These are phyloP conservation scores for Rhombomys opimus DNA, from an alignment of 2,113 vertebrate species.

Conservation along the genomic window DNA sequence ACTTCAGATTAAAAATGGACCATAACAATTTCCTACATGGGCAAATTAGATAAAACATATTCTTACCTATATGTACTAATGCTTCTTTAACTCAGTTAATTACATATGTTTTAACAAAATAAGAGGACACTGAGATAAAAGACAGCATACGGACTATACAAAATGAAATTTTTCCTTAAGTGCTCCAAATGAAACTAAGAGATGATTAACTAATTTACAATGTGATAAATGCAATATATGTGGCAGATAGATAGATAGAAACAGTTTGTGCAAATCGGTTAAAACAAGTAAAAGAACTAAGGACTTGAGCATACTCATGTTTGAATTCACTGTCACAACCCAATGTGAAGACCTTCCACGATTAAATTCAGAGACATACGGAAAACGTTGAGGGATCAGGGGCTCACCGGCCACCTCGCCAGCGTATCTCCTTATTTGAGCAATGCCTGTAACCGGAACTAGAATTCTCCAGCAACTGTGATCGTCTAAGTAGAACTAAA, in stretches of 20 bases:
- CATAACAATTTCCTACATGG: neutral
- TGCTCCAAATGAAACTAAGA: conserved; percentile 16
- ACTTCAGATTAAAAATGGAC: neutral
- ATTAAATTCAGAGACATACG: neutral
- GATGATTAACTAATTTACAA: conserved; percentile 1
- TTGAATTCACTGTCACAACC: neutral
- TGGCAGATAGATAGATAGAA: neutral
- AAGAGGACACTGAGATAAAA: neutral
- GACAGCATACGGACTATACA: neutral
- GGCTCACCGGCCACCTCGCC: neutral
- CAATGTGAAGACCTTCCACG: neutral
- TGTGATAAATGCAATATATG: neutral
- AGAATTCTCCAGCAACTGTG: conserved; percentile 50
- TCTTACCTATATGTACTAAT: neutral
- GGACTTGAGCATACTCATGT: neutral
- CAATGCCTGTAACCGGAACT: neutral
- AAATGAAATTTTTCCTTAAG: neutral
- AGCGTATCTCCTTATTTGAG: neutral
- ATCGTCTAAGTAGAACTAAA: conserved; percentile 59
- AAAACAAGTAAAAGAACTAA: conserved; percentile 29
- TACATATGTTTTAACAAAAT: neutral
- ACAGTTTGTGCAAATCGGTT: conserved; percentile 25
- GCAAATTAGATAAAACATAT: neutral
- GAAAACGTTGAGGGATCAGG: neutral
- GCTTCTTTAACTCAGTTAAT: neutral